Conservation (phyloP, 1,140 invertebrate genomes). For the Ceratoteleas bidentatus region DNA sequence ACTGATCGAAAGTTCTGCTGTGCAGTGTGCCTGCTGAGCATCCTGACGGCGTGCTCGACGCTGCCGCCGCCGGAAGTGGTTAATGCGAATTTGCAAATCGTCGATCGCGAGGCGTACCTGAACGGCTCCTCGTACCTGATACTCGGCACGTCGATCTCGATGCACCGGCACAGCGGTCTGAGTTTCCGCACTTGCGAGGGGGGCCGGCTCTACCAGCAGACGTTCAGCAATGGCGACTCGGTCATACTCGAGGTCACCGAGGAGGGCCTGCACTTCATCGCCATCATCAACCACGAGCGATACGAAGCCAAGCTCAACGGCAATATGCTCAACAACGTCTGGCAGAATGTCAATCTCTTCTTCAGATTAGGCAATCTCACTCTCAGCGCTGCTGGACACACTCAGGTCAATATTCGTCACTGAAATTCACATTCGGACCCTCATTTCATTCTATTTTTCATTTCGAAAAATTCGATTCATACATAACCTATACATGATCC, state of each 20-base stretch:
- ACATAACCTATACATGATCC: too few species aligned
- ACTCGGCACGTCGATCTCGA: slow-evolving; percentile 85
- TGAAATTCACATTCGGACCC: too few species aligned
- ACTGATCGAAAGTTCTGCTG: too few species aligned
- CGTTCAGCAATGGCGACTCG: slow-evolving; percentile 85
- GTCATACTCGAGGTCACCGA: slow-evolving; percentile 85
- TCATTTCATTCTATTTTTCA: too few species aligned
- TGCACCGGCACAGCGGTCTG: slow-evolving; percentile 88
- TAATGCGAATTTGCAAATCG: slow-evolving; percentile 69
- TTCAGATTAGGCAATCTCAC: slow-evolving; percentile 86
- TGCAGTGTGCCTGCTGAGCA: too few species aligned
- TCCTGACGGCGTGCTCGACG: too few species aligned
- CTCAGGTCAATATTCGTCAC: too few species aligned
- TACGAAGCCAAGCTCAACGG: slow-evolving; percentile 85
- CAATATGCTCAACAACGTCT: slow-evolving; percentile 88
- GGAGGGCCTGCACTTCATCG: slow-evolving; percentile 86
- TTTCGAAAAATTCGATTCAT: too few species aligned
- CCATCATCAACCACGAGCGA: slow-evolving; percentile 81
- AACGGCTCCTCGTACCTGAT: slow-evolving; percentile 89
- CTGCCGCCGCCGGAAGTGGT: too few species aligned
- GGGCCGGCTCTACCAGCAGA: slow-evolving; percentile 88
- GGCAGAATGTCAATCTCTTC: slow-evolving; percentile 89
- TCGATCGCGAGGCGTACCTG: slow-evolving; percentile 88
- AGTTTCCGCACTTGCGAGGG: slow-evolving; percentile 90
- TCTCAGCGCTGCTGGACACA: slow-evolving; percentile 82